Evolutionary conservation across 2,888 invertebrate species (phyloP).

Genomic region (Pilophorus perplexus): DNA sequence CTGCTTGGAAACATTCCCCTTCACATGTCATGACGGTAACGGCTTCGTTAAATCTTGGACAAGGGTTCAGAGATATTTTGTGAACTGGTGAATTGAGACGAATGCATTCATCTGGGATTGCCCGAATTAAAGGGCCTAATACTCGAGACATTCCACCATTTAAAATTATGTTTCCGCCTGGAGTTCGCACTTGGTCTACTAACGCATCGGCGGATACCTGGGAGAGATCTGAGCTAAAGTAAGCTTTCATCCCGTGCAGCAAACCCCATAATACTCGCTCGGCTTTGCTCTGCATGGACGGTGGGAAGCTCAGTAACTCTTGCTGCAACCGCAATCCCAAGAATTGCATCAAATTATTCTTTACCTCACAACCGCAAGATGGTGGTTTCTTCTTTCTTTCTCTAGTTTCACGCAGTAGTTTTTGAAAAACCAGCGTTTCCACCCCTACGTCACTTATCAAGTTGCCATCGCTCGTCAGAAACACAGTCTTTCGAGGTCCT

Average conservation of each 20-base stretch:
- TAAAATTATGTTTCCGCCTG: conserved; percentile 63
- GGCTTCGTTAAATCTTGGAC: conserved; percentile 50
- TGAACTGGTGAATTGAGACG: conserved; percentile 68
- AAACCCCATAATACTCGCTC: conserved; percentile 67
- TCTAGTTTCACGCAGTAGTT: conserved; percentile 54
- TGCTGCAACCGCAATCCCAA: conserved; percentile 64
- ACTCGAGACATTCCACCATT: conserved; percentile 68
- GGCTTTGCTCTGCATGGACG: conserved; percentile 66
- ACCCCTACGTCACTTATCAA: conserved; percentile 59
- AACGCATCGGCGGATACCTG: conserved; percentile 52
- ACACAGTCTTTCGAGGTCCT: conserved; percentile 60
- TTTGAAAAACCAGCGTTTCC: conserved; percentile 59
- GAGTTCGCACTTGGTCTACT: conserved; percentile 65
- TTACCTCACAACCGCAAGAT: conserved; percentile 60
- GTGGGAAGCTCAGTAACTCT: conserved; percentile 67
- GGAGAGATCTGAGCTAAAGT: conserved; percentile 32
- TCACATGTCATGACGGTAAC: conserved; percentile 68
- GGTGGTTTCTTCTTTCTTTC: conserved; percentile 61
- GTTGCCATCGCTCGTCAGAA: conserved; percentile 70
- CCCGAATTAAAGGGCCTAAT: conserved; percentile 63
- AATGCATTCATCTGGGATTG: conserved; percentile 59
- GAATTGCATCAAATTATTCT: conserved; percentile 64
- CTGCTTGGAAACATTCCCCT: conserved; percentile 66
- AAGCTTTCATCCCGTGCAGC: conserved; percentile 55
- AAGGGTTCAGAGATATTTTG: conserved; percentile 4